Evolutionary conservation across 2,113 vertebrate genomes (phyloP).

Genomic region (Hemichromis elongatus): DNA sequence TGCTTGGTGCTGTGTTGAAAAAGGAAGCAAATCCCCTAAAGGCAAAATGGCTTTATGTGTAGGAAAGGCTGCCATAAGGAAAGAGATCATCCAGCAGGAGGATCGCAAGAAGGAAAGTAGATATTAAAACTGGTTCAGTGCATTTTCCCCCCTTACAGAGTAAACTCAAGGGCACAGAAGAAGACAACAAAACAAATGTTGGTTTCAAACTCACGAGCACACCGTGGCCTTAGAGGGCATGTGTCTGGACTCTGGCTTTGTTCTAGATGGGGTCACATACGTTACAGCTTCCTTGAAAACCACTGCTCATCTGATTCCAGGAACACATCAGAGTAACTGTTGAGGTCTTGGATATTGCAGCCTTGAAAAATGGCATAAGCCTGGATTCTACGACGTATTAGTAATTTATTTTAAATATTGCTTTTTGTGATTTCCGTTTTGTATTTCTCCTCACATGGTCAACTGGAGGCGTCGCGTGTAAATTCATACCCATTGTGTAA

Average conservation of each 20-base stretch:
- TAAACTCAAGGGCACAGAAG: background rate
- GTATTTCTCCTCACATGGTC: background rate
- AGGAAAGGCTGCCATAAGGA: background rate
- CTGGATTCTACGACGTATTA: background rate
- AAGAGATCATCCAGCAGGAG: background rate
- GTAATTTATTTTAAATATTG: background rate
- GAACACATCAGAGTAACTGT: background rate
- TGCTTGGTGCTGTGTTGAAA: background rate
- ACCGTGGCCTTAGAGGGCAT: background rate
- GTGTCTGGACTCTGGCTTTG: background rate
- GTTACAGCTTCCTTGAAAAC: background rate
- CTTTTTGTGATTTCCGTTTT: background rate
- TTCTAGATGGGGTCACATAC: background rate
- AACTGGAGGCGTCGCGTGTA: background rate
- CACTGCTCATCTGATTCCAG: background rate
- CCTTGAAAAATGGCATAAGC: background rate
- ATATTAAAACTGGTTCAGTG: background rate
- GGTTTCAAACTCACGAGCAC: background rate
- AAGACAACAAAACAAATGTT: background rate
- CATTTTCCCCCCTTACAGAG: background rate
- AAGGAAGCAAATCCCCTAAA: background rate
- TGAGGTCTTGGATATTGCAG: background rate
- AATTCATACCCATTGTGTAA: background rate
- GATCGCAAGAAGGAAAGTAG: background rate
- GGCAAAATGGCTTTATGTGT: background rate